phyloP scores from a whole-genome alignment of 1,140 invertebrate species.

The Pomacea maculata region DNA sequence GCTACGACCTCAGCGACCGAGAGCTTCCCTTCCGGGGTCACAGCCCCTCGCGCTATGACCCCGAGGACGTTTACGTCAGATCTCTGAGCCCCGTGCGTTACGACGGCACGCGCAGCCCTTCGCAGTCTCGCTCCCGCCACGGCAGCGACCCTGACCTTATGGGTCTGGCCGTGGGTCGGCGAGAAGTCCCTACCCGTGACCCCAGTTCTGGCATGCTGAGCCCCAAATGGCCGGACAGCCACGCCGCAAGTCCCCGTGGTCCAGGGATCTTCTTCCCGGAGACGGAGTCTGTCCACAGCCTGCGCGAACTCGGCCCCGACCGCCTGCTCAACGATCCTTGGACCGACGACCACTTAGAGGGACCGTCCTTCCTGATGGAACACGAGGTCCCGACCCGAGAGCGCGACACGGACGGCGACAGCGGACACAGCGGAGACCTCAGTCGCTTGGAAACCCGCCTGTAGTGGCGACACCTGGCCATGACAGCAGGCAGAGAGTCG shows the following conservation, averaged over 20 bases:
- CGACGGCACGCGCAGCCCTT: constrained; percentile 51
- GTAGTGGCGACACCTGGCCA: neutral
- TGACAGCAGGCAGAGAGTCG: neutral
- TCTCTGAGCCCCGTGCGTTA: constrained; percentile 43
- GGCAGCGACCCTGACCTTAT: constrained; percentile 56
- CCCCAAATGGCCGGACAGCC: constrained; percentile 52
- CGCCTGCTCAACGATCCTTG: constrained; percentile 27
- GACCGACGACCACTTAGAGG: constrained; percentile 23
- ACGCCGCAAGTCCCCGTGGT: constrained; percentile 51
- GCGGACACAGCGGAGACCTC: constrained; percentile 30
- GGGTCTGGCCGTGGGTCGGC: constrained; percentile 44
- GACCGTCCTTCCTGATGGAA: constrained; percentile 21
- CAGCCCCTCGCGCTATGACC: constrained; percentile 50
- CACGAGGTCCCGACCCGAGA: constrained; percentile 30
- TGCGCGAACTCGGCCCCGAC: constrained; percentile 30
- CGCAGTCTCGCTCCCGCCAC: constrained; percentile 41
- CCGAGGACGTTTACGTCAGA: constrained; percentile 39
- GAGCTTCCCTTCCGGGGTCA: constrained; percentile 32
- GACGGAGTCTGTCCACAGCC: constrained; percentile 41
- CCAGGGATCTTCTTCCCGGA: constrained; percentile 55
- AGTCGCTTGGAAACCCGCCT: constrained; percentile 27
- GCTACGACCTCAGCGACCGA: constrained; percentile 20
- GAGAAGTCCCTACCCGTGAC: constrained; percentile 45
- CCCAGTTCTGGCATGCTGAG: constrained; percentile 41
- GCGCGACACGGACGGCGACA: constrained; percentile 29